These are phyloP conservation scores for Fulmarus glacialis DNA, from an alignment of 2,113 vertebrate species.

Conservation along the genomic window DNA sequence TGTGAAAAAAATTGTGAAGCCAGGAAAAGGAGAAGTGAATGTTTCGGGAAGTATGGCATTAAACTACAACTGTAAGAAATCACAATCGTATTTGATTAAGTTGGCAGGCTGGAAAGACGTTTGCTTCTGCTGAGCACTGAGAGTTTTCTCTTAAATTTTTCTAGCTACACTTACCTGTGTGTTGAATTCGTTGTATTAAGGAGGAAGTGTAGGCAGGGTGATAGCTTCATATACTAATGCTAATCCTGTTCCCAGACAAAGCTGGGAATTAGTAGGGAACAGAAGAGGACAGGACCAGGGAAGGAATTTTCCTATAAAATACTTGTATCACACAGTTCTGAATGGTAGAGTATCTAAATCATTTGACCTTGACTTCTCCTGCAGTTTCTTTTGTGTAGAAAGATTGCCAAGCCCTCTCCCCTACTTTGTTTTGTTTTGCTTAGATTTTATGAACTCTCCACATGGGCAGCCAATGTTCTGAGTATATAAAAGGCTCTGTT, in stretches of 20 bases:
- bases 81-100: rapidly evolving
- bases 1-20: not conserved
- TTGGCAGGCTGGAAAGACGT: not conserved
- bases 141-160: not conserved
- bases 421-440: not conserved
- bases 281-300: not conserved
- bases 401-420: not conserved
- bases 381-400: not conserved
- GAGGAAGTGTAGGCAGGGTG: not conserved
- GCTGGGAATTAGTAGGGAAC: not conserved
- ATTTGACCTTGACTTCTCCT: not conserved
- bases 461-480: not conserved
- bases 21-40: not conserved
- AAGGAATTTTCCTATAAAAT: not conserved
- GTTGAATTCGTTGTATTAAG: not conserved
- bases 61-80: not conserved
- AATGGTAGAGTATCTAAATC: too few relatives aligned
- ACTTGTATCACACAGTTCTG: not conserved
- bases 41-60: not conserved
- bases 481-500: not conserved
- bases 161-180: rapidly evolving
- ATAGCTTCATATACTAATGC: not conserved
- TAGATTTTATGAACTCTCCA: not conserved
- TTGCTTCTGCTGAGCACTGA: not conserved
- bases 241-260: rapidly evolving